These are phyloP conservation scores for Gavia stellata DNA, from an alignment of 2,113 vertebrate species.

Conservation along the genomic window DNA sequence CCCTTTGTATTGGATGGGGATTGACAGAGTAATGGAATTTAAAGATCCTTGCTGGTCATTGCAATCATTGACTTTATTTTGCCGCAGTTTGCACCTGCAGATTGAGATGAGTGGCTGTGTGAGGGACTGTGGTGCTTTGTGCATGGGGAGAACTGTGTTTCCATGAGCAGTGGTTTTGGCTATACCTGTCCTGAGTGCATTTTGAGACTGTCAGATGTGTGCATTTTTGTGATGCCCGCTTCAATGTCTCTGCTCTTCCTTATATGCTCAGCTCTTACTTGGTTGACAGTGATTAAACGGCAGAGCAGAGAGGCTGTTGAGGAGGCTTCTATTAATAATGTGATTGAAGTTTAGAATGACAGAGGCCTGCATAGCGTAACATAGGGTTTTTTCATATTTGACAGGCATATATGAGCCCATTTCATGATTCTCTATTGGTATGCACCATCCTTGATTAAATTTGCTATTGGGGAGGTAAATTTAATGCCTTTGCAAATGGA, in stretches of 20 bases:
- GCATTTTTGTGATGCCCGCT: neutral
- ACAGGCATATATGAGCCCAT: neutral
- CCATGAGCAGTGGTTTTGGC: neutral
- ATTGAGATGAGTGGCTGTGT: neutral
- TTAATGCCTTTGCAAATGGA: conserved; percentile 11
- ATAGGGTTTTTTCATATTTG: neutral
- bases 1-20: neutral
- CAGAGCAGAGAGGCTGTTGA: neutral
- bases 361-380: neutral
- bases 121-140: rapidly evolving
- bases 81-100: neutral
- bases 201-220: neutral
- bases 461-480: neutral
- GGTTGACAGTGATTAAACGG: neutral
- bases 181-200: neutral
- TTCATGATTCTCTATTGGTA: neutral
- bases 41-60: neutral
- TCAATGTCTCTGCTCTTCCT: neutral
- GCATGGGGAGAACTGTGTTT: neutral
- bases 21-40: neutral
- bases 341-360: neutral
- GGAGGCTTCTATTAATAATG: neutral
- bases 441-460: conserved; percentile 33
- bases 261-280: neutral
- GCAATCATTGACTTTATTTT: neutral